Evolutionary conservation across 2,113 vertebrate species (phyloP).

Genomic region (Tor tambroides): DNA sequence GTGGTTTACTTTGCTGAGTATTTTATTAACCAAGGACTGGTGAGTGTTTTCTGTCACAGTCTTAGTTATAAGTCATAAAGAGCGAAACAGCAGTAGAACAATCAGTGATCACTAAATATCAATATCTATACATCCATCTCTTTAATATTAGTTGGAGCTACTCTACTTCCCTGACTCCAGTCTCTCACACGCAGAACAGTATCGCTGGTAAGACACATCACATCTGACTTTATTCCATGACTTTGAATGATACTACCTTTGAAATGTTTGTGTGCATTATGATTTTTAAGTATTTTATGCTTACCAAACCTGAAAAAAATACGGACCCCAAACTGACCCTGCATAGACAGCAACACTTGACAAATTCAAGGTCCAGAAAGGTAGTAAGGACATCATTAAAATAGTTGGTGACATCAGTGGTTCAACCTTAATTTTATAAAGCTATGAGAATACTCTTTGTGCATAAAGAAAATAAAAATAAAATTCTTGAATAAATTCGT

Average conservation of each 20-base stretch:
- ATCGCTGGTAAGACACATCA: constrained; percentile 81
- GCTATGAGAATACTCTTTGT: too few species aligned
- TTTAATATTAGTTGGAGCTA: constrained; percentile 80
- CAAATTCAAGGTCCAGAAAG: too few species aligned
- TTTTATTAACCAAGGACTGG: constrained; percentile 92
- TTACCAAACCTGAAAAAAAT: too few species aligned
- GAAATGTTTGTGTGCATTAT: background rate
- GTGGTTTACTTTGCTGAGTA: constrained; percentile 91
- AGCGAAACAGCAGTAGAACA: background rate
- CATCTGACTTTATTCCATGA: background rate
- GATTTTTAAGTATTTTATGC: too few species aligned
- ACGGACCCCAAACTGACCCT: too few species aligned
- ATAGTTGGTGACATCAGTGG: too few species aligned
- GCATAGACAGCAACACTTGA: too few species aligned
- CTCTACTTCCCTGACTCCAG: constrained; percentile 78
- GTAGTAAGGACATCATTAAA: too few species aligned
- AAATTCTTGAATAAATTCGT: too few species aligned
- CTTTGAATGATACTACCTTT: background rate
- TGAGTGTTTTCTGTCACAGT: constrained; percentile 67
- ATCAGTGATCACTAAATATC: background rate
- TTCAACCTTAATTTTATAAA: too few species aligned
- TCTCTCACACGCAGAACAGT: constrained; percentile 83
- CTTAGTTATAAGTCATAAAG: background rate
- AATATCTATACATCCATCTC: background rate
- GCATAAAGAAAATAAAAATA: too few species aligned